Percentiles rank a stretch among this genome's conserved stretches.
phyloP scores from a whole-genome alignment of 1,140 invertebrate species.

The Nilaparvata lugens region DNA sequence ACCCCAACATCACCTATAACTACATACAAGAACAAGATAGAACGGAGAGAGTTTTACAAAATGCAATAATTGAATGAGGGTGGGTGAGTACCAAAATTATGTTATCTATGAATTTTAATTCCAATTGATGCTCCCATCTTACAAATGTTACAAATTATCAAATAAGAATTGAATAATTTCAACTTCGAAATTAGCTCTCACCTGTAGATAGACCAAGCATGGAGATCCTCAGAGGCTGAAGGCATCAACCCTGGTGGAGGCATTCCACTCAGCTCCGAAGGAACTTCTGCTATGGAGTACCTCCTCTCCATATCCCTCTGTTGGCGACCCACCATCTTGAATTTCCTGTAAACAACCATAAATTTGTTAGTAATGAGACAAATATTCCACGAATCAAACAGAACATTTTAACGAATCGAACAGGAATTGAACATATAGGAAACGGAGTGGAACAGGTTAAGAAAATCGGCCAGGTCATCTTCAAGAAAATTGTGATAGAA shows the following conservation, averaged over 20 bases:
- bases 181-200: constrained; percentile 31
- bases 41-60: no score
- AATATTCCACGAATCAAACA: not conserved
- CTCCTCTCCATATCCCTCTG: constrained; percentile 55
- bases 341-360: not conserved
- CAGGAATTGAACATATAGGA: no score
- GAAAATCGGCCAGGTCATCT: no score
- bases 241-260: constrained; percentile 47
- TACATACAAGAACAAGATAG: no score
- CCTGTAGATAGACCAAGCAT: constrained; percentile 93
- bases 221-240: constrained; percentile 73
- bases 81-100: not conserved
- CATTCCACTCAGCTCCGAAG: constrained; percentile 15
- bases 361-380: not conserved
- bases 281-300: constrained; percentile 61
- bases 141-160: no score
- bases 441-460: no score
- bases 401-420: no score
- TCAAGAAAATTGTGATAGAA: no score
- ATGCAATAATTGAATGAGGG: not conserved
- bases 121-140: no score
- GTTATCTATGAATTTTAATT: no score
- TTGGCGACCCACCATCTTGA: not conserved
- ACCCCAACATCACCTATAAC: no score
- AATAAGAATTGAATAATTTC: no score